These are phyloP conservation scores for Sericinus montela DNA, from an alignment of 2,888 invertebrate species.

Conservation along the genomic window DNA sequence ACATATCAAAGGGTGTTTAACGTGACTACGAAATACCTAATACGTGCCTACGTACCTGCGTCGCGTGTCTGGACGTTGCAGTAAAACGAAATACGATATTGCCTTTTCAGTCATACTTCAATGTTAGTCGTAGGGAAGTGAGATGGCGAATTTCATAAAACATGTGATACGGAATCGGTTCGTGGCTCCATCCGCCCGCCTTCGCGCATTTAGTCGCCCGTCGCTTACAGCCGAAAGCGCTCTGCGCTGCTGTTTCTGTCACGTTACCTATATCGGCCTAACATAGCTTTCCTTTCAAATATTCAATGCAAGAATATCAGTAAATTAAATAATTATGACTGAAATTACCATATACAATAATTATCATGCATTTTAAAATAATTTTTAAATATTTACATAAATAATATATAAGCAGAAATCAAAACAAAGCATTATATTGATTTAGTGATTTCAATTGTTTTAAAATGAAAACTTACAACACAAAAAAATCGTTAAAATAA, in stretches of 20 bases:
- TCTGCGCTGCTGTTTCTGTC: constrained; percentile 49
- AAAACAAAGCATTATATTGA: constrained; percentile 69
- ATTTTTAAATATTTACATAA: constrained; percentile 30
- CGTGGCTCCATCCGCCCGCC: constrained; percentile 45
- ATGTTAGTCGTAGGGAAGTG: constrained; percentile 23
- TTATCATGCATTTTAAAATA: constrained; percentile 16
- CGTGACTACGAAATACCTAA: constrained; percentile 4
- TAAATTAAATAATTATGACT: background rate
- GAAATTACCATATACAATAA: background rate
- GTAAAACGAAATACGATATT: constrained; percentile 4
- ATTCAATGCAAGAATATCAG: background rate
- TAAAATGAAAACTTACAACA: constrained; percentile 18
- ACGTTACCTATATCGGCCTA: constrained; percentile 62
- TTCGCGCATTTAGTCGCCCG: constrained; percentile 60
- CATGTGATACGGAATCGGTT: constrained; percentile 21
- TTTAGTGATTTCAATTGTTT: constrained; percentile 51
- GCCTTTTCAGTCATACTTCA: constrained; percentile 18
- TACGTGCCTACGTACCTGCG: constrained; percentile 2
- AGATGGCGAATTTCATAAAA: constrained; percentile 26
- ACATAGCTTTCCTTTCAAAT: constrained; percentile 20
- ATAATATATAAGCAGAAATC: constrained; percentile 37
- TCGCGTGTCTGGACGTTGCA: constrained; percentile 10
- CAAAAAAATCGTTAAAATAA: constrained; percentile 27
- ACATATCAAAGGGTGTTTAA: constrained; percentile 15
- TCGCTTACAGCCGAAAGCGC: constrained; percentile 58